These are phyloP conservation scores for Myiothlypis coronata DNA, from an alignment of 2,797 vertebrate genomes.

Conservation along the genomic window DNA sequence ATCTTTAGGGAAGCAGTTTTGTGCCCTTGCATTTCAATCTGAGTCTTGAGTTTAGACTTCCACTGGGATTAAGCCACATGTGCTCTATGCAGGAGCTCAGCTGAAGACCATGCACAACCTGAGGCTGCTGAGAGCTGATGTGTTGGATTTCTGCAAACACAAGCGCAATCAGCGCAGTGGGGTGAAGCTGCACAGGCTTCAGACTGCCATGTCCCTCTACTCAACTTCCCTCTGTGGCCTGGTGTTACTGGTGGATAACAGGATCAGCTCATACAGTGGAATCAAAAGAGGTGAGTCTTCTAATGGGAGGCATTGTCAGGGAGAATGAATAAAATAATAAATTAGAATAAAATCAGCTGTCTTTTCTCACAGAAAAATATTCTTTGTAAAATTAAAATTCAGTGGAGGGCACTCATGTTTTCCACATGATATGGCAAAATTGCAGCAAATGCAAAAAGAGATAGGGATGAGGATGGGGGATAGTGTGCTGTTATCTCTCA, in stretches of 20 bases:
- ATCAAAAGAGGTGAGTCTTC: slow-evolving; percentile 89
- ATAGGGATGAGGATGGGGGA: background rate
- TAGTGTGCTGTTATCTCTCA: background rate
- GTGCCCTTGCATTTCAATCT: background rate
- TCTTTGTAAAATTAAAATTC: background rate
- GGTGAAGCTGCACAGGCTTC: slow-evolving; percentile 89
- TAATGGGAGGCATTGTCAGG: background rate
- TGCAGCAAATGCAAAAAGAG: background rate
- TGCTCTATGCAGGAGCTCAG: slow-evolving; percentile 84
- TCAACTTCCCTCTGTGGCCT: slow-evolving; percentile 92
- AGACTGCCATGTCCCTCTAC: slow-evolving; percentile 93
- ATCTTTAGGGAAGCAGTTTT: background rate
- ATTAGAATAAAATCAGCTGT: background rate
- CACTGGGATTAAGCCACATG: background rate
- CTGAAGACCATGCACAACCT: slow-evolving; percentile 98
- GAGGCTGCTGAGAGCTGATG: slow-evolving; percentile 87
- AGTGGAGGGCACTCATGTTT: background rate
- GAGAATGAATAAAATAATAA: background rate
- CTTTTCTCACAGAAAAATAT: background rate
- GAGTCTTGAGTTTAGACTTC: background rate
- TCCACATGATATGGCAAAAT: background rate
- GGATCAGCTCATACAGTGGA: slow-evolving; percentile 95
- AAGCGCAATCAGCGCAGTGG: slow-evolving; percentile 86
- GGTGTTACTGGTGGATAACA: slow-evolving; percentile 92
- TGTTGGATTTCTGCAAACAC: slow-evolving; percentile 94